Evolutionary conservation across 2,797 vertebrate species (phyloP).

Genomic region (Sebastes goodei): DNA sequence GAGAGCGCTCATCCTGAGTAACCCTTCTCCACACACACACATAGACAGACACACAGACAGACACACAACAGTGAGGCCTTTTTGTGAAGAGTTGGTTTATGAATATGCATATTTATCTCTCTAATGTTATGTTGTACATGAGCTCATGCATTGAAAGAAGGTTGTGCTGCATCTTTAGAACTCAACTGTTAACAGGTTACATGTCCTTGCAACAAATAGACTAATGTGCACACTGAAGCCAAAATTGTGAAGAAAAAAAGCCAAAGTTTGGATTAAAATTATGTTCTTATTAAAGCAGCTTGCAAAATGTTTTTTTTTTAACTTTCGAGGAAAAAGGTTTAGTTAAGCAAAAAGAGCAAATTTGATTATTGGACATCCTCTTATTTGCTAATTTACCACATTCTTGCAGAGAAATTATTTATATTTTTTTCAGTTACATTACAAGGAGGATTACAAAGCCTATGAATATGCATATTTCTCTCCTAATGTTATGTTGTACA

Average conservation of each 20-base stretch:
- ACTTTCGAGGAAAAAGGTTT: background rate
- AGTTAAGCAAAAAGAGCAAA: background rate
- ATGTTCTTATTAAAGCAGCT: background rate
- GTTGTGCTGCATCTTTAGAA: slow-evolving; percentile 24
- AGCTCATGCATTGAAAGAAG: slow-evolving; percentile 28
- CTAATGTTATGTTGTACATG: slow-evolving; percentile 34
- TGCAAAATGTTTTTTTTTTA: background rate
- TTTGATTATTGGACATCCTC: background rate
- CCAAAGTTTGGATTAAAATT: background rate
- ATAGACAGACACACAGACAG: background rate
- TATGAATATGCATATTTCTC: too few species aligned
- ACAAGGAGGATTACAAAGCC: background rate
- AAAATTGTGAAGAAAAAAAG: background rate
- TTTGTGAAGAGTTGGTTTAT: slow-evolving; percentile 36
- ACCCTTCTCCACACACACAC: slow-evolving; percentile 29
- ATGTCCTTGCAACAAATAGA: slow-evolving; percentile 30
- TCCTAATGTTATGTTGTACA: slow-evolving; percentile 28
- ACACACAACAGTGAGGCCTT: slow-evolving; percentile 12
- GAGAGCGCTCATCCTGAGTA: slow-evolving; percentile 72
- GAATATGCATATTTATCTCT: slow-evolving; percentile 54
- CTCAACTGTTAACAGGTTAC: slow-evolving; percentile 5
- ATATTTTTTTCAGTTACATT: background rate
- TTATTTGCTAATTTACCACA: background rate
- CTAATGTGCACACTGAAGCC: background rate
- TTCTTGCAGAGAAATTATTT: background rate